Base-by-base conservation (phyloP, 2,888 invertebrate species). In the Erebia palarica region DNA sequence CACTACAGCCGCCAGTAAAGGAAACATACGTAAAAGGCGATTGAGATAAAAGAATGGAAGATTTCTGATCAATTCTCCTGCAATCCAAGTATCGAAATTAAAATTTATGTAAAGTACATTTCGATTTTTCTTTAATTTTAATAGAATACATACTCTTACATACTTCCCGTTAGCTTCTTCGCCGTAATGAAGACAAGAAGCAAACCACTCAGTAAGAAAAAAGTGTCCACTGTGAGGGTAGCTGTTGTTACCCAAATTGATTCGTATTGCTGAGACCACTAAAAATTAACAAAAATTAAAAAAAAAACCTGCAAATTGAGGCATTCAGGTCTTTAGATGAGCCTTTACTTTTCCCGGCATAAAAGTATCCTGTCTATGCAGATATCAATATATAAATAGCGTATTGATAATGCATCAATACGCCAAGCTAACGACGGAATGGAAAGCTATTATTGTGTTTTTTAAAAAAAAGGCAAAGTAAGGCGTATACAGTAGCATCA, bases 141-240 rank as follows among this genome's bases (percentile, higher is more conserved):
- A 27, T 9, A 10, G 13, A 10, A 49, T 16, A 44, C 14, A 47
- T 57, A 36, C 7, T 36, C 36, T 5, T 36, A 75, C 78, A 78
- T 74, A 81, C 81, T 74, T 42, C 75, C 70, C 42, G 60, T 80
- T 11, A 79, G 44, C 68, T 82, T 82, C 47, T 77, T 78, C 10
- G 73, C 76, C 0, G 80, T 72, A 13, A 78, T 81, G 53, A 81
- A 82, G 10, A 82, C 79, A 0, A 81, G 42, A 42, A 82, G 77
- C 8, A 81, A 63, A 59, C 82, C 82, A 47, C 79, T 78, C 44
- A 82, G 65, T 21, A 80, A 63, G 77, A 95, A 94, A 81, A 95
- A 95, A 0, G 94, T 94, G 75, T 95, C 95, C 0, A 95, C 95
- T 16, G 94, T 90, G 4, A 94, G 83, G 9, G 89, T 70, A 3